These are phyloP conservation scores for Drosophila rubida DNA, from an alignment of 2,888 invertebrate genomes.

Conservation along the genomic window DNA sequence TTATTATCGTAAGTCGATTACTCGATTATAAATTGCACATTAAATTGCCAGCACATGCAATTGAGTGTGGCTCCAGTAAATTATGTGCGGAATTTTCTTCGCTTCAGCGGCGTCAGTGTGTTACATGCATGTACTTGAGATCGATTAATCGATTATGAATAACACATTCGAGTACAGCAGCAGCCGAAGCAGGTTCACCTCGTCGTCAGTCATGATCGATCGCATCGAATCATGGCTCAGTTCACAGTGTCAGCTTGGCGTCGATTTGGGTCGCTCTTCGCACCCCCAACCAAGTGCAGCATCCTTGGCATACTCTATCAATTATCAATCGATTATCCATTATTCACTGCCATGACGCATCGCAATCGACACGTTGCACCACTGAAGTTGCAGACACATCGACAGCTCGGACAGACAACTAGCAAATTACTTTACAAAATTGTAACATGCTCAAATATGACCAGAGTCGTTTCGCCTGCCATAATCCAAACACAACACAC, in stretches of 20 bases:
- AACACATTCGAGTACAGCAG: constrained; percentile 22
- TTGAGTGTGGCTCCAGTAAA: not conserved
- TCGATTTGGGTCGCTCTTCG: constrained; percentile 30
- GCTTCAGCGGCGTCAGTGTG: not conserved
- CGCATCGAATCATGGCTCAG: constrained; percentile 37
- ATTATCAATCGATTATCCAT: constrained; percentile 46
- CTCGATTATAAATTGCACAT: constrained; percentile 15
- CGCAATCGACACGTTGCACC: constrained; percentile 26
- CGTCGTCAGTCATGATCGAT: constrained; percentile 37
- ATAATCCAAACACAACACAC: constrained; percentile 45
- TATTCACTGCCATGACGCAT: constrained; percentile 59
- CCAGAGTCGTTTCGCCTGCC: constrained; percentile 58
- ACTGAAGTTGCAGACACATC: not conserved
- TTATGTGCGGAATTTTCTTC: constrained; percentile 6
- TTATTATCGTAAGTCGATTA: constrained; percentile 6
- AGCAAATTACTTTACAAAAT: constrained; percentile 64
- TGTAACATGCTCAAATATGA: constrained; percentile 73
- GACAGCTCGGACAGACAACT: constrained; percentile 31
- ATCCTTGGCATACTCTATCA: constrained; percentile 55
- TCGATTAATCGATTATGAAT: constrained; percentile 32
- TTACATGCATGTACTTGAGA: constrained; percentile 14
- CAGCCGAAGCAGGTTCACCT: constrained; percentile 44
- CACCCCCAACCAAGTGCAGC: constrained; percentile 50
- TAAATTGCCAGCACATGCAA: constrained; percentile 23
- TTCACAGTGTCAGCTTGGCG: constrained; percentile 1